These are phyloP conservation scores for Coluber constrictor DNA, from an alignment of 2,797 vertebrate species.

Conservation along the genomic window DNA sequence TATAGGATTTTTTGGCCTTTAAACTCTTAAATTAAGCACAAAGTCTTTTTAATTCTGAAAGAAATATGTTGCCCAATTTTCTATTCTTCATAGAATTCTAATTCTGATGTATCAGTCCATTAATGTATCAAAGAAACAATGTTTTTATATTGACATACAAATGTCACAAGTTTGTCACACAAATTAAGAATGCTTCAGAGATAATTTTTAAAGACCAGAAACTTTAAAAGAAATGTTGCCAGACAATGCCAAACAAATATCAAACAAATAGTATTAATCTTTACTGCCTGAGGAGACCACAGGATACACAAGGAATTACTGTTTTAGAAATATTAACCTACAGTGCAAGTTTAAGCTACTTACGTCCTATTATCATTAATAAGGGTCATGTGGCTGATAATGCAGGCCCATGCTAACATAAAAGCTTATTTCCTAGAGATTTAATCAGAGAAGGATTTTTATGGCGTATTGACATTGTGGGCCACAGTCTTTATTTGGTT, in stretches of 20 bases:
- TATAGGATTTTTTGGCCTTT: neutral
- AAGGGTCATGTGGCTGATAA: slow-evolving; percentile 13
- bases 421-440: neutral
- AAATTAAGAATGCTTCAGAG: neutral
- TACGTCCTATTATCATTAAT: neutral
- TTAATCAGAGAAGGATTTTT: neutral
- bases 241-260: slow-evolving; percentile 19
- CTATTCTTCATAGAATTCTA: neutral
- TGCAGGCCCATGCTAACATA: slow-evolving; percentile 4
- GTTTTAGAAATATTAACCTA: slow-evolving; percentile 8
- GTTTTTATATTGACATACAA: neutral
- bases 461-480: neutral
- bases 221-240: neutral
- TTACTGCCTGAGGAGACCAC: slow-evolving; percentile 12
- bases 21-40: neutral
- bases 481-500: neutral
- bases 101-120: neutral
- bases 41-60: neutral
- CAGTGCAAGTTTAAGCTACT: slow-evolving; percentile 24
- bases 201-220: neutral
- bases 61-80: neutral
- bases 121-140: neutral
- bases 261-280: neutral
- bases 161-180: neutral
- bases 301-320: slow-evolving; percentile 22